Evolutionary conservation across 1,140 invertebrate genomes (phyloP), one percentile per base, ranked within the genome.

Genomic region (Globodera ellingtonae): DNA sequence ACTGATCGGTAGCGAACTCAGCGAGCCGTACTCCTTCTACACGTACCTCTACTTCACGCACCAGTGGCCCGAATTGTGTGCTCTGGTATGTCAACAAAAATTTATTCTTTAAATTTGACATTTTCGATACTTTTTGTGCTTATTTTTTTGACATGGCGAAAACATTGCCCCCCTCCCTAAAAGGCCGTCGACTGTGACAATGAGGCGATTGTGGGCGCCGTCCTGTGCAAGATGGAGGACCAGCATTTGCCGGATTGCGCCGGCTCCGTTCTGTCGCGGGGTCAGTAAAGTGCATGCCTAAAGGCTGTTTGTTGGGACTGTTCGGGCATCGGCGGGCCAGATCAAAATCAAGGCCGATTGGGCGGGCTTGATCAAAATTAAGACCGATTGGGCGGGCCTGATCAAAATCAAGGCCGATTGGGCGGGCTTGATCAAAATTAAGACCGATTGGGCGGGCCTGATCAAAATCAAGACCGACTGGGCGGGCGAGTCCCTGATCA

Each of bases 11-110:
- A 97, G 96, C 90, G 97, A 98, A 91, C 92, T 99, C 82, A 98
- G 96, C 81, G 97, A 99, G 93, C 97, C 97, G 48, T 99, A 99
- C 92, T 98, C 96, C 80, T 98, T 99, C 91, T 99, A 99, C 91
- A 99, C 97, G 59, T 99, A 99, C 92, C 93, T 97, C 92, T 99
- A 99, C 92, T 99, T 99, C 92, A 98, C 99, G 90, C 95, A 98
- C 90, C 98, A 99, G 91, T 99, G 97, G 97, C 97, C 97, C 90
- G 95, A 98, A 91, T 91, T 99, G 79, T 98, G 97, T 91, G 97
- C 98, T 91, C 92, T 99, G 91, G 94, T 94, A 70, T 73, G 44
- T 24, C 24, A 66, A 18, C 6, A 24, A 46, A 35, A 35, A 35
- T 35, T 35, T n/a, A 35, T 35, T 0, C 35, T 35, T 35, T 35